Base-by-base conservation (phyloP, 2,113 vertebrate genomes). In the Oncorhynchus kisutch region DNA sequence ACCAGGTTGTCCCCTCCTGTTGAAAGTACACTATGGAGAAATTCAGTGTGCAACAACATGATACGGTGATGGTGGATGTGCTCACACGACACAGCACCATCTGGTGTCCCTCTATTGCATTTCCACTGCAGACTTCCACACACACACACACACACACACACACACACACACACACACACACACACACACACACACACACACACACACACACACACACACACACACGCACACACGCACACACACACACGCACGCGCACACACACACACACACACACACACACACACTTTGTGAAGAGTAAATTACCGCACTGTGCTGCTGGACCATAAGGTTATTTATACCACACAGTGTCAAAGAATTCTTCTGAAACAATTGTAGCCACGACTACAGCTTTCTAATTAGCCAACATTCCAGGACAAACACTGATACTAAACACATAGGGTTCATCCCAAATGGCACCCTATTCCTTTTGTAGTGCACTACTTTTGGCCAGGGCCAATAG, bases 81-180 rank as follows among this genome's bases (percentile, higher is more conserved):
- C 84, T 62, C 39, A 45, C 39, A 45, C 39, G 18, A 18, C 72
- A 90, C 84, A 91, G 89, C 91, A 78, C 93, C 93, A 92, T 92
- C 93, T 94, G 90, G 81, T 94, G 92, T 69, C 73, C 49, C 0
- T 70, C 49, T 20, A 0, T 2, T 49, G 62, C 48, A 0, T 2
- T 45, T 66, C 48, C 14, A 90, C 16, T 92, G 68, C 92, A 92
- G 18, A 12, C 68, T 14, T 22, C 9, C 25, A 24, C 9, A 48
- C 11, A 22, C 39, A 45, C 18, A 70, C 7, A 1, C 9, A n/a
- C 11, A 45, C 25, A 3, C 29, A 31, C 29, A 31, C 4, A 31
- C 31, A 24, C 20, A n/a, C 34, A 45, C 16, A 70, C 6, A 1
- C 9, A 20, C 9, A 45, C 24, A 39, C 34, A 39, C 34, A 34